Percentiles rank a stretch among this genome's conserved stretches.
Evolutionary conservation across 2,888 invertebrate species (phyloP).

Genomic region (Heteromyza rotundicornis): DNA sequence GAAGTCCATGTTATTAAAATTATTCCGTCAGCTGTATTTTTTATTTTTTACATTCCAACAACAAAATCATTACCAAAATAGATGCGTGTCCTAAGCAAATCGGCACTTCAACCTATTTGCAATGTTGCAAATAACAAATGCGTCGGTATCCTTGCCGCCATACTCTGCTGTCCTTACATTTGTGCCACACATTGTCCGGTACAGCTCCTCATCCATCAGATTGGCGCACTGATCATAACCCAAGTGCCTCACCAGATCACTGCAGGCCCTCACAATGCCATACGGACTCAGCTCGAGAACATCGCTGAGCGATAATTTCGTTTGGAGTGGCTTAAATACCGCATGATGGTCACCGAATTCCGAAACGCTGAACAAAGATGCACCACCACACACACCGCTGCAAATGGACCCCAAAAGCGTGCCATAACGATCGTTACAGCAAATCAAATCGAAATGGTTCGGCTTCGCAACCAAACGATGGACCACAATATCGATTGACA

Average conservation of each 20-base stretch:
- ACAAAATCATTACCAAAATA: too few species aligned
- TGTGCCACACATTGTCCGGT: slow-evolving; percentile 39
- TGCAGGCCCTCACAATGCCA: slow-evolving; percentile 42
- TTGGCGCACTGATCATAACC: slow-evolving; percentile 34
- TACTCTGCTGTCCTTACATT: slow-evolving; percentile 43
- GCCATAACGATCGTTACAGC: slow-evolving; percentile 48
- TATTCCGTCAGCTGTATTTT: too few species aligned
- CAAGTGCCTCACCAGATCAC: slow-evolving; percentile 41
- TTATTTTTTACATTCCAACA: too few species aligned
- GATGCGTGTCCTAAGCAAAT: not conserved
- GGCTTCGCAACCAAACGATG: slow-evolving; percentile 38
- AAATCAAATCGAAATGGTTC: slow-evolving; percentile 42
- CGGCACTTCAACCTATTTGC: slow-evolving; percentile 38
- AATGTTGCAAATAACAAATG: slow-evolving; percentile 43
- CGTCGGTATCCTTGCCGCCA: slow-evolving; percentile 39
- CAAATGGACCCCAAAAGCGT: slow-evolving; percentile 45
- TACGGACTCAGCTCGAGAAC: slow-evolving; percentile 43
- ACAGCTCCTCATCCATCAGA: slow-evolving; percentile 36
- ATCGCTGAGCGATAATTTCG: slow-evolving; percentile 46
- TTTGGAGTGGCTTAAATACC: slow-evolving; percentile 53
- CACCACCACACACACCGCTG: slow-evolving; percentile 49
- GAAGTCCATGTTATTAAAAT: too few species aligned
- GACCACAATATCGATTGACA: slow-evolving; percentile 40
- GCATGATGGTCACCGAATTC: slow-evolving; percentile 48
- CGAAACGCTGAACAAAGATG: slow-evolving; percentile 44